Evolutionary conservation across 2,888 invertebrate species (phyloP), one percentile per base, ranked within the genome.

Genomic region (Bembecia ichneumoniformis): DNA sequence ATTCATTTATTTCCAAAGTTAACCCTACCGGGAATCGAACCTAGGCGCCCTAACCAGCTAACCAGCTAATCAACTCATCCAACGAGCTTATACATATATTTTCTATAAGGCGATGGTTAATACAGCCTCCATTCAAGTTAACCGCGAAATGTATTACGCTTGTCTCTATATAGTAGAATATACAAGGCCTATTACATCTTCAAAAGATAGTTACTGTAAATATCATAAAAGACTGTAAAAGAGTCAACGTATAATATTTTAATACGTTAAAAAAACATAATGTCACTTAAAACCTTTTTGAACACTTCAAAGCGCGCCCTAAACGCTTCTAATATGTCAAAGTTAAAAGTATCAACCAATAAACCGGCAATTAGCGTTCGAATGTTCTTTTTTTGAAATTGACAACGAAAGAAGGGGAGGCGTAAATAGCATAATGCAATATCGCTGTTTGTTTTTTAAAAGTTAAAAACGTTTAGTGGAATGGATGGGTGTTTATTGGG

Each of bases 311-410:
- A 14, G n/a, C 14, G 34, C 15, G 36, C 46, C 46, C 40, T 20
- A 36, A 46, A 49, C 46, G 49, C 46, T 16, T 40, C 28, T 49
- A 49, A 49, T 46, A 28, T 40, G 17, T 40, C 47, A 43, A 17
- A 43, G 50, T 62, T 68, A 65, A 69, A 62, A 68, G 66, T 66
- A 62, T 63, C 62, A 54, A 52, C 63, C 69, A 70, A 71, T 72
- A 72, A 70, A 71, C 59, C 58, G 58, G 57, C 71, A 70, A 73
- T 73, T 73, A 73, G 69, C 53, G 59, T 55, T 56, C 58, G 60
- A 53, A 57, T 40, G 40, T 16, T 44, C 55, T 68, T 63, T 58
- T 66, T n/a, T 55, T 51, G 48, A 60, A 59, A 59, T 59, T 28
- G 7, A 28, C 28, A 2, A 28, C 28, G 28, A 28, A 28, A 59